Evolutionary conservation across 2,888 invertebrate species (phyloP).

Genomic region (Phaedon cochleariae): DNA sequence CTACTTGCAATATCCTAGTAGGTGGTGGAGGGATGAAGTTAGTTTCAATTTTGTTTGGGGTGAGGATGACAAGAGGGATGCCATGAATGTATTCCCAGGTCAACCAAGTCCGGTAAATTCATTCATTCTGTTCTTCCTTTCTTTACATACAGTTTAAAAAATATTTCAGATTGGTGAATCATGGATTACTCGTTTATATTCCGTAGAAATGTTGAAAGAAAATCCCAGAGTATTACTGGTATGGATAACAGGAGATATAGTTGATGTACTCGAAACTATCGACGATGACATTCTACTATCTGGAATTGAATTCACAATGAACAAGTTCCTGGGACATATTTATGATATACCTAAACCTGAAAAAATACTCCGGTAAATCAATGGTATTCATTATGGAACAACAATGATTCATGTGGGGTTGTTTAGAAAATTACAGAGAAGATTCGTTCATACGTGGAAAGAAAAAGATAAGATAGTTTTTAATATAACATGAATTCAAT

Average conservation of each 20-base stretch:
- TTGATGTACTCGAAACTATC: conserved; percentile 70
- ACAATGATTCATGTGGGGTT: too few relatives aligned
- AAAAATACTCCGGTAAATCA: conserved; percentile 50
- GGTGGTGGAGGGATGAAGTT: conserved; percentile 41
- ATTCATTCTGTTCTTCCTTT: too few relatives aligned
- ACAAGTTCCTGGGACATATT: conserved; percentile 64
- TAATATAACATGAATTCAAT: too few relatives aligned
- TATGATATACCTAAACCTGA: conserved; percentile 64
- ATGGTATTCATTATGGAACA: background rate
- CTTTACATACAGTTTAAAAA: too few relatives aligned
- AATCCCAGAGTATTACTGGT: conserved; percentile 70
- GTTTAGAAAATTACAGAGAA: too few relatives aligned
- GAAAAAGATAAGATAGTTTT: too few relatives aligned
- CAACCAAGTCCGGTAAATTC: too few relatives aligned
- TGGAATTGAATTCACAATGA: conserved; percentile 64
- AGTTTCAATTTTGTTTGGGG: conserved; percentile 70
- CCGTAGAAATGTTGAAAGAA: conserved; percentile 57
- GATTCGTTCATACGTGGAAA: too few relatives aligned
- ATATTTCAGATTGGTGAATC: conserved; percentile 27
- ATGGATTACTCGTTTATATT: conserved; percentile 26
- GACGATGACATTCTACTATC: conserved; percentile 63
- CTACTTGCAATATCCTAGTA: conserved; percentile 36
- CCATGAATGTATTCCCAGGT: conserved; percentile 49
- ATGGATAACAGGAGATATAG: conserved; percentile 73
- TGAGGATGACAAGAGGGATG: conserved; percentile 59